Evolutionary conservation across 2,113 vertebrate species (phyloP).

Genomic region (Tenrec ecaudatus): DNA sequence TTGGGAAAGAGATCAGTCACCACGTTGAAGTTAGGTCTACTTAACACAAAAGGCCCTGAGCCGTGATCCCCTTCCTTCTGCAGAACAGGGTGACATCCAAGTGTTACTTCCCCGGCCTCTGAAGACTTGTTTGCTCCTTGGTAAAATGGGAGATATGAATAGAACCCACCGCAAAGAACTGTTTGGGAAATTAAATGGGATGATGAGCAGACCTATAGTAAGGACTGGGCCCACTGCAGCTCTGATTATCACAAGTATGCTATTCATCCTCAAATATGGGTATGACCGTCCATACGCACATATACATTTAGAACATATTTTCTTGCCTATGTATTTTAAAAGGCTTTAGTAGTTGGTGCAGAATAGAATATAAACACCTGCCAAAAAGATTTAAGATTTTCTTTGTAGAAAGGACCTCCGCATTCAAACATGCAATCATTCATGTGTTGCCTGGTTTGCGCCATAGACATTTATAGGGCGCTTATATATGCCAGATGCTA

Average conservation of each 20-base stretch:
- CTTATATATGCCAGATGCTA: neutral
- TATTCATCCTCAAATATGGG: constrained; percentile 47
- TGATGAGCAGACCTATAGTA: neutral
- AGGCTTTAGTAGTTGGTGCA: constrained; percentile 51
- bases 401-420: constrained; percentile 66
- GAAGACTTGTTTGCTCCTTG: neutral
- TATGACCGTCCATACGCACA: neutral
- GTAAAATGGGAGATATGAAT: neutral
- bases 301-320: constrained; percentile 46
- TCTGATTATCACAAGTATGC: neutral
- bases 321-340: constrained; percentile 53
- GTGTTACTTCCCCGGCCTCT: neutral
- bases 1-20: neutral
- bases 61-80: neutral
- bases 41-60: neutral
- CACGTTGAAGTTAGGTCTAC: neutral
- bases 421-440: constrained; percentile 53
- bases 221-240: neutral
- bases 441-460: constrained; percentile 6
- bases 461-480: constrained; percentile 39
- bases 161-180: neutral
- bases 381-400: constrained; percentile 73
- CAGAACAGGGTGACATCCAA: neutral
- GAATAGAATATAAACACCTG: constrained; percentile 71
- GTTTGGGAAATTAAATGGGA: neutral